Evolutionary conservation across 2,113 vertebrate species (phyloP).

Genomic region (Lampris megalopsis): DNA sequence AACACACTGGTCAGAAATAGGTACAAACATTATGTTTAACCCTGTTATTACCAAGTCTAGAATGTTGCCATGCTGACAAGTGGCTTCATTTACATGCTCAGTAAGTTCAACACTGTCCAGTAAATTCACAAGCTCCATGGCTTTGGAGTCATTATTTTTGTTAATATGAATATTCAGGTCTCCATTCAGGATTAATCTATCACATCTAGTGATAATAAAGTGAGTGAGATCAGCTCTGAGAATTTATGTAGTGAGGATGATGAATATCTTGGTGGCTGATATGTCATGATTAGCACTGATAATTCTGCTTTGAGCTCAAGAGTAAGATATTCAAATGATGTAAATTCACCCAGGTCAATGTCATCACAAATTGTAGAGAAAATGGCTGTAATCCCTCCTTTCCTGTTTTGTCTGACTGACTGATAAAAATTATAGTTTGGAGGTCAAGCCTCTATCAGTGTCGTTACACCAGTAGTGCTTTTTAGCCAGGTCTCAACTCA

Average conservation of each 20-base stretch:
- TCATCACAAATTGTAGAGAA: neutral
- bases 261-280: neutral
- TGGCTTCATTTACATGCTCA: neutral
- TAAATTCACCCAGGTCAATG: neutral
- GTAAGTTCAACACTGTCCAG: neutral
- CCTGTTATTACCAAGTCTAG: neutral
- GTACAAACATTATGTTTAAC: neutral
- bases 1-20: neutral
- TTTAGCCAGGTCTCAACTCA: neutral
- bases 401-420: neutral
- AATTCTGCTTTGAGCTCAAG: neutral
- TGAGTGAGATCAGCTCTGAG: neutral
- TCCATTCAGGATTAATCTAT: neutral
- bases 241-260: neutral
- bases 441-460: neutral
- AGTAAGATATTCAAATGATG: neutral
- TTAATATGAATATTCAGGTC: neutral
- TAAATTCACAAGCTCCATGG: neutral
- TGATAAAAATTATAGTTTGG: neutral
- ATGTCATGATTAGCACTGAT: neutral
- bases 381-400: neutral
- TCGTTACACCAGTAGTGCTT: neutral
- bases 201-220: neutral
- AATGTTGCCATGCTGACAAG: neutral
- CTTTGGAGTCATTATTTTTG: neutral